phyloP scores from a whole-genome alignment of 2,113 vertebrate species.

The Otolemur garnettii region DNA sequence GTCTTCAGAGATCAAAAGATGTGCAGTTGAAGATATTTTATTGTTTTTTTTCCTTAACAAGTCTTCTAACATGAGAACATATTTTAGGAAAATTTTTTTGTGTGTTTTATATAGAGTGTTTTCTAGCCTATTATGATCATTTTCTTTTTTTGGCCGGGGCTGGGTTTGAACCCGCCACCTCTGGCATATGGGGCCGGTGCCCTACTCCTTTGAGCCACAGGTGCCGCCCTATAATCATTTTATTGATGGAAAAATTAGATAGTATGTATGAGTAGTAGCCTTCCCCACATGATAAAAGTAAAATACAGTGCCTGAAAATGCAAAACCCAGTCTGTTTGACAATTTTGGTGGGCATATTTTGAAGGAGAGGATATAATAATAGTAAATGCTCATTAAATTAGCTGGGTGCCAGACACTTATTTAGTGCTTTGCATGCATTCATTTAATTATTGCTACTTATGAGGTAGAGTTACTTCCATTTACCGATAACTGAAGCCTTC shows the following conservation, averaged over 20 bases:
- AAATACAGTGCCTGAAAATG: background rate
- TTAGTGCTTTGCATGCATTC: background rate
- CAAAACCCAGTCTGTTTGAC: background rate
- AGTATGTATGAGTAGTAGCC: background rate
- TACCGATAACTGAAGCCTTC: background rate
- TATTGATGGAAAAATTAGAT: slow-evolving; percentile 29
- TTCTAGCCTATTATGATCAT: background rate
- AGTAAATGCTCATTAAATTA: background rate
- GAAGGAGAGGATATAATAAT: background rate
- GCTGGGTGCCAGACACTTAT: background rate
- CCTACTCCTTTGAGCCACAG: too few relatives aligned
- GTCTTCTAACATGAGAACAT: background rate
- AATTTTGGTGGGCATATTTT: background rate
- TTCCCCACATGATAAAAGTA: slow-evolving; percentile 21
- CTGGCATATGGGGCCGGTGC: too few relatives aligned
- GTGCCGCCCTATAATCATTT: background rate
- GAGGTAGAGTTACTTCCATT: background rate
- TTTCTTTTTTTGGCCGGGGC: too few relatives aligned
- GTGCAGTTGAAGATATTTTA: background rate
- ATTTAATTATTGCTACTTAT: background rate
- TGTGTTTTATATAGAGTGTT: slow-evolving; percentile 9
- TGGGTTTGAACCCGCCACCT: too few relatives aligned
- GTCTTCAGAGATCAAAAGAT: background rate
- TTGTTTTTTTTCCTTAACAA: slow-evolving; percentile 42
- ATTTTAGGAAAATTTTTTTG: background rate